These are phyloP conservation scores for Brachypodius melanocephalos DNA, from an alignment of 2,113 vertebrate genomes.

Conservation along the genomic window DNA sequence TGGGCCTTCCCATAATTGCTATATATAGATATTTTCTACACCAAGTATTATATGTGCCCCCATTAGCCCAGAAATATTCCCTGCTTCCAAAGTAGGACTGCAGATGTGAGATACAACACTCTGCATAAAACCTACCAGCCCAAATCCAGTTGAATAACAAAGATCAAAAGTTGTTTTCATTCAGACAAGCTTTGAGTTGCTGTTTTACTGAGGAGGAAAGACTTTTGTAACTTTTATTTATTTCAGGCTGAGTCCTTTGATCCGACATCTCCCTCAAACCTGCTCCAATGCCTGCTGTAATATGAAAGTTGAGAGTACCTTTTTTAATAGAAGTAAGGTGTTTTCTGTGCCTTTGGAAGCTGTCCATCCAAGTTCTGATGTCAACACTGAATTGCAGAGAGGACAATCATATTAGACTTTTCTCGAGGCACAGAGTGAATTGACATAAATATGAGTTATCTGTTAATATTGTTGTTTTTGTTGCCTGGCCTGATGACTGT, in stretches of 20 bases:
- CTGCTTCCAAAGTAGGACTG: not conserved
- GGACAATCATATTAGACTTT: not conserved
- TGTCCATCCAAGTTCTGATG: not conserved
- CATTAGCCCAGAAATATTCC: not conserved
- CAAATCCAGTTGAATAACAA: not conserved
- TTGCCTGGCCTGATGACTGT: not conserved
- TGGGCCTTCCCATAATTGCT: not conserved
- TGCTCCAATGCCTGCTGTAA: not conserved
- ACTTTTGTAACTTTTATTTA: not conserved
- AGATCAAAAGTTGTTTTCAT: not conserved
- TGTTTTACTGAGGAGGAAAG: not conserved
- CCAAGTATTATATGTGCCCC: not conserved
- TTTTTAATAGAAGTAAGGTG: not conserved
- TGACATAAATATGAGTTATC: slow-evolving; percentile 46
- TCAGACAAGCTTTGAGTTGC: not conserved
- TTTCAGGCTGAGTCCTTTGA: not conserved
- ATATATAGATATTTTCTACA: not conserved
- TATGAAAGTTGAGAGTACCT: not conserved
- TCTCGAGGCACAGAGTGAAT: not conserved
- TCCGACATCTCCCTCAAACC: rapidly evolving
- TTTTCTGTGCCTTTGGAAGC: slow-evolving; percentile 1
- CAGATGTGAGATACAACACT: not conserved
- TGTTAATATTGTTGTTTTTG: slow-evolving; percentile 19
- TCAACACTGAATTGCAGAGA: not conserved
- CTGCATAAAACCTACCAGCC: not conserved